Percentiles rank a stretch among this genome's conserved stretches.
Conservation (phyloP, 2,797 vertebrate species). For the Sylvilagus floridanus region DNA sequence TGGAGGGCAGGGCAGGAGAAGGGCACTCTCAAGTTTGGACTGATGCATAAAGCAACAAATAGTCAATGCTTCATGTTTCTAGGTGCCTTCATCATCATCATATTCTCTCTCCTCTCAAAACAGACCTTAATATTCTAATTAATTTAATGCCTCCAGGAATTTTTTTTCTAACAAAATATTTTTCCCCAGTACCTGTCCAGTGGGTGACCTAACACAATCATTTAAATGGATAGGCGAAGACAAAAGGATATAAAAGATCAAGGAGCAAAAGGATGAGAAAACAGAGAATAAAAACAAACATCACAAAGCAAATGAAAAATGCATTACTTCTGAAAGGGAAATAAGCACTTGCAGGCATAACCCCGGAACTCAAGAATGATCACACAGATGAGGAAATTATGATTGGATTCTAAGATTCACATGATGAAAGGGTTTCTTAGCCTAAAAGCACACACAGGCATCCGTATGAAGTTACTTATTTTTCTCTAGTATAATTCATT, state of each 20-base stretch:
- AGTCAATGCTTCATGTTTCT: slow-evolving; percentile 56
- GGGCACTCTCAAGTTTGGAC: not conserved
- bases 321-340: slow-evolving; percentile 11
- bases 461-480: not conserved
- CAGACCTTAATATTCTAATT: slow-evolving; percentile 64
- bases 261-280: not conserved
- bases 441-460: not conserved
- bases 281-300: slow-evolving; percentile 22
- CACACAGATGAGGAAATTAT: not conserved
- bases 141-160: slow-evolving; percentile 60
- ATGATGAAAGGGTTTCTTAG: not conserved
- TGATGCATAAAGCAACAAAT: not conserved
- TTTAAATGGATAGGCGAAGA: slow-evolving; percentile 1
- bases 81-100: not conserved
- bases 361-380: not conserved
- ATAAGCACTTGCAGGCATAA: not conserved
- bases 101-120: slow-evolving; percentile 16
- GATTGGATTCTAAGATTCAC: not conserved
- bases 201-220: slow-evolving; percentile 47
- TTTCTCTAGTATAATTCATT: not conserved
- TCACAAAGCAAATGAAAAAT: slow-evolving; percentile 10
- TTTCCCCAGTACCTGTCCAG: slow-evolving; percentile 16
- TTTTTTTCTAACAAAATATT: slow-evolving; percentile 45
- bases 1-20: not conserved
- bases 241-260: slow-evolving; percentile 59